These are phyloP conservation scores for Genyomyrus donnyi DNA, from an alignment of 2,113 vertebrate genomes.

Conservation along the genomic window DNA sequence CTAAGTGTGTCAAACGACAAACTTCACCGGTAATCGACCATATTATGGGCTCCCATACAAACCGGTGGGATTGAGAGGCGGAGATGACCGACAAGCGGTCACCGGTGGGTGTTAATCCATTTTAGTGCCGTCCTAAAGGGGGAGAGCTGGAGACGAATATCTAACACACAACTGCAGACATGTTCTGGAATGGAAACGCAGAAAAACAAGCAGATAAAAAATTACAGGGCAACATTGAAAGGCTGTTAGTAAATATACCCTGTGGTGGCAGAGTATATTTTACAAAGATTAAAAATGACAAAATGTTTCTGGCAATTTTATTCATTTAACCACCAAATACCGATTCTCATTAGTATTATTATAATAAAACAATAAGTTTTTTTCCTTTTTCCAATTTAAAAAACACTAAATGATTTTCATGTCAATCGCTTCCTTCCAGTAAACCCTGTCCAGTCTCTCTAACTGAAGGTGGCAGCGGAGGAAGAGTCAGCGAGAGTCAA, in stretches of 20 bases:
- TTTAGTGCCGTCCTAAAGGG: neutral
- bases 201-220: neutral
- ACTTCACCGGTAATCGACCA: conserved; percentile 80
- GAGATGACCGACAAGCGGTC: conserved; percentile 52
- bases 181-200: neutral
- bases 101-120: neutral
- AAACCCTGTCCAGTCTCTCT: neutral
- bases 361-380: neutral
- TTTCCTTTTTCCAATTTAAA: neutral
- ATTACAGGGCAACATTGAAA: neutral
- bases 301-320: neutral
- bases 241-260: neutral
- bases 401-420: neutral
- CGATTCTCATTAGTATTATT: neutral
- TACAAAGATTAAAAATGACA: neutral
- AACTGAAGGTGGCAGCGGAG: conserved; percentile 38
- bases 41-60: conserved; percentile 77
- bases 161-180: neutral
- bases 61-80: conserved; percentile 57
- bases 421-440: neutral
- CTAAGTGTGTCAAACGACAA: conserved; percentile 78
- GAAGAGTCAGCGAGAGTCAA: conserved; percentile 81
- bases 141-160: neutral
- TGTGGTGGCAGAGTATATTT: neutral
- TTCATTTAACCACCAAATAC: neutral